Evolutionary conservation across 2,888 invertebrate species (phyloP).

Genomic region (Congeria kusceri): DNA sequence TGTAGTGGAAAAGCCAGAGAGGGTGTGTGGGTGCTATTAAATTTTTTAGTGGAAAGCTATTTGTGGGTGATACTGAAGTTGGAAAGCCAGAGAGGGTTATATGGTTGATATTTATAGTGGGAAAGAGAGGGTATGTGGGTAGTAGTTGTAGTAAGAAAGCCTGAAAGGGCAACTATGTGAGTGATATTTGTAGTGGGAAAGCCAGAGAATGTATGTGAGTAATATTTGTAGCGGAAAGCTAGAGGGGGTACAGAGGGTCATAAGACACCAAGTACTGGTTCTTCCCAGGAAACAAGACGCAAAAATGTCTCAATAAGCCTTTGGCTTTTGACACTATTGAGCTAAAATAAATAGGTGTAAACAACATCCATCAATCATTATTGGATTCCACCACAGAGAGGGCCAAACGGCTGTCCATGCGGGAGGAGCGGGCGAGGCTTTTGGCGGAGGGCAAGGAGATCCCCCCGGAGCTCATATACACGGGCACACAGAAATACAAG

Average conservation of each 20-base stretch:
- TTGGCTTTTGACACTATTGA: too few relatives aligned
- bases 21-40: too few relatives aligned
- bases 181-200: background rate
- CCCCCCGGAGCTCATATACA: conserved; percentile 80
- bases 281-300: too few relatives aligned
- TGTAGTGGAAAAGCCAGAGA: too few relatives aligned
- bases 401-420: conserved; percentile 74
- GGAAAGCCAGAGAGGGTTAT: background rate
- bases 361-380: too few relatives aligned
- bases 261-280: too few relatives aligned
- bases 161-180: background rate
- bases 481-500: conserved; percentile 62
- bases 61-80: background rate
- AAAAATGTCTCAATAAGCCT: too few relatives aligned
- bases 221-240: too few relatives aligned
- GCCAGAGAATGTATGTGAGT: too few relatives aligned
- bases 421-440: conserved; percentile 77
- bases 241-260: too few relatives aligned
- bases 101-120: background rate
- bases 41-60: too few relatives aligned
- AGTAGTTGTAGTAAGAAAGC: background rate
- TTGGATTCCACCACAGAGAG: conserved; percentile 81
- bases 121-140: background rate
- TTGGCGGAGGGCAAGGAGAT: conserved; percentile 81
- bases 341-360: too few relatives aligned